Evolutionary conservation across 2,113 vertebrate genomes (phyloP), one percentile per base, ranked within the genome.

Genomic region (Notarius quadriscutis): DNA sequence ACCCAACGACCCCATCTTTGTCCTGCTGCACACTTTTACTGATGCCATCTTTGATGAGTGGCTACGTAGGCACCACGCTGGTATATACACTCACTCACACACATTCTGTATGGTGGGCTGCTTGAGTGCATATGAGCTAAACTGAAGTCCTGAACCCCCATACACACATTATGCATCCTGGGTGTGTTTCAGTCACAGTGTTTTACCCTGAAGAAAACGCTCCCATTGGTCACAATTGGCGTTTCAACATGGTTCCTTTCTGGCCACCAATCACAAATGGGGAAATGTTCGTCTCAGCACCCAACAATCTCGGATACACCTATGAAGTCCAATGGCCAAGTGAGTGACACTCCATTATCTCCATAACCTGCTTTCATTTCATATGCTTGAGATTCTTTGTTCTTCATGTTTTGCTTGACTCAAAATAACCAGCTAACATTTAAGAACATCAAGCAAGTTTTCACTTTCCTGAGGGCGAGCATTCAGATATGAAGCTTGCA

Each of bases 31-130:
- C 91, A 97, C 97, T 0, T 99, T 98, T 93, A 99, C 97, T 0
- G 97, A 99, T 77, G 97, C 98, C 6, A 89, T 99, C 88, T 99
- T 99, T 84, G 98, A 99, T 1, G 98, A 99, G 94, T 99, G 98
- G 98, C 92, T 99, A 79, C 92, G 95, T 89, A 95, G 97, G 83
- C 95, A 98, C 83, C 95, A 94, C 65, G 93, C 96, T 89, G 97
- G 97, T 99, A 92, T 7, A 18, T 65, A 48, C 48, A 11, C 72
- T 53, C 72, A 12, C 15, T 58, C 58, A 82, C 67, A 63, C 15
- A 74, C 71, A 30, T 3, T 25, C 9, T 65, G 14, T 34, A 6
- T 67, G 14, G 14, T 34, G 30, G 71, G 30, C 30, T 74, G 17
- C 27, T 81, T n/a, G 62, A 67, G 50, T 83, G 34, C 81, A 53